Conservation (phyloP, 1,140 invertebrate genomes). For the Brachionus paranguensis region DNA sequence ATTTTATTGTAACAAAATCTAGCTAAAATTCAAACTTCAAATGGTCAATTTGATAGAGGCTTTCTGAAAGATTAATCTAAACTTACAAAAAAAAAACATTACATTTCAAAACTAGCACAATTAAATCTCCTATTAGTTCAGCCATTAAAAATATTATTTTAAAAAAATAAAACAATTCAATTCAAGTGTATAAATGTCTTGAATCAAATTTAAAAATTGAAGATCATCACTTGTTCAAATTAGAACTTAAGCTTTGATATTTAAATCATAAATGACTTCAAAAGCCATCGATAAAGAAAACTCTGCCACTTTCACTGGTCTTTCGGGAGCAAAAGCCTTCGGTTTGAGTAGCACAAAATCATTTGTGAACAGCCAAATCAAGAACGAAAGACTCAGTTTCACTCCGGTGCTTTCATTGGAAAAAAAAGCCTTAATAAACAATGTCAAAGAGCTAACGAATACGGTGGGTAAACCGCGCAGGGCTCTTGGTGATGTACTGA, state of each 20-base stretch:
- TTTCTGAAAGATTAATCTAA: too few relatives aligned
- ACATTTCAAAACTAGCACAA: background rate
- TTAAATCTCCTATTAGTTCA: background rate
- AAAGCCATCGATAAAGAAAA: constrained; percentile 18
- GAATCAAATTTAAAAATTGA: background rate
- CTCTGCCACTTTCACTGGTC: background rate
- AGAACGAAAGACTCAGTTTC: background rate
- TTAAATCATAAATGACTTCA: background rate
- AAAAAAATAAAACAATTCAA: background rate
- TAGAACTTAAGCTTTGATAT: constrained; percentile 3
- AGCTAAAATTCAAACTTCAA: too few relatives aligned
- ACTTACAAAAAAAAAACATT: too few relatives aligned
- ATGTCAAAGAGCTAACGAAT: background rate
- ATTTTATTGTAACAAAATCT: too few relatives aligned
- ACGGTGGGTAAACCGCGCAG: constrained; percentile 2
- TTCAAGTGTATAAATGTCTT: background rate
- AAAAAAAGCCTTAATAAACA: background rate
- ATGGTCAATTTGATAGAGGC: too few relatives aligned
- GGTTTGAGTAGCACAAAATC: background rate
- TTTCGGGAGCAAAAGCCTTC: background rate
- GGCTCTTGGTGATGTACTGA: constrained; percentile 14
- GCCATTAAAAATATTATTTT: background rate
- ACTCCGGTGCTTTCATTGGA: background rate
- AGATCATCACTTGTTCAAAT: background rate
- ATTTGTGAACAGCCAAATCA: background rate